A percentile compares a stretch with the other conserved stretches of the same genome.
These are phyloP conservation scores for Coptodon rendalli DNA, from an alignment of 2,113 vertebrate genomes.

Conservation along the genomic window DNA sequence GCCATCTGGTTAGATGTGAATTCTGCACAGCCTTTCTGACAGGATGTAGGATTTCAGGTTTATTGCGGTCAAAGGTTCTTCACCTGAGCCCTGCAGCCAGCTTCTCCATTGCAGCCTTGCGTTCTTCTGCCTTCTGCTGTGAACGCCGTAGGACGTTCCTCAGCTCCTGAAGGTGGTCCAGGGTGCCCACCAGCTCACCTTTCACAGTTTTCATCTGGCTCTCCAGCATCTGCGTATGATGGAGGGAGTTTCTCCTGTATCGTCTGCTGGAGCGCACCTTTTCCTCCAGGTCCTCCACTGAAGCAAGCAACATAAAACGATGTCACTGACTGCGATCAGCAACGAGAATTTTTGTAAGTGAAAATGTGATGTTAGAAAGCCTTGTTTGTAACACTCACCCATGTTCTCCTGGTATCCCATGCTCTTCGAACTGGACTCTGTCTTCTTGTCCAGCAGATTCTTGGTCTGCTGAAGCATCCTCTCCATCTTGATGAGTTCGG, in stretches of 20 bases:
- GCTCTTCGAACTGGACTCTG: conserved; percentile 62
- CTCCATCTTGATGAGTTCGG: conserved; percentile 79
- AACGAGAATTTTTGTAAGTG: neutral
- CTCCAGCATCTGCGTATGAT: conserved; percentile 82
- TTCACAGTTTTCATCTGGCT: conserved; percentile 80
- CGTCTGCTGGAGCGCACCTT: conserved; percentile 79
- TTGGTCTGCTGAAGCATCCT: conserved; percentile 82
- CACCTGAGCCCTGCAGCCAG: conserved; percentile 84
- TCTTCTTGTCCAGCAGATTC: conserved; percentile 79
- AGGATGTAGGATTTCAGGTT: neutral
- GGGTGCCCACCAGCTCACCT: conserved; percentile 79
- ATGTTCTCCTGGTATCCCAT: conserved; percentile 54
- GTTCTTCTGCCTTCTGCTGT: conserved; percentile 84
- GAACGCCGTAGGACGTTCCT: conserved; percentile 79
- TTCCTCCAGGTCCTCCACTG: conserved; percentile 85
- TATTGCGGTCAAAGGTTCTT: conserved; percentile 7
- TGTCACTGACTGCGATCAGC: neutral
- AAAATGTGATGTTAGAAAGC: neutral
- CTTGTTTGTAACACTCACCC: conserved; percentile 48
- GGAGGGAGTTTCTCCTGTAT: conserved; percentile 76
- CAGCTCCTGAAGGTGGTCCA: conserved; percentile 81
- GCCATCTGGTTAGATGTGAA: neutral
- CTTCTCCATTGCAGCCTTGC: conserved; percentile 75
- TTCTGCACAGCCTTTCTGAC: neutral
- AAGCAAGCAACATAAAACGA: neutral